Evolutionary conservation across 2,888 invertebrate genomes (phyloP), one percentile per base, ranked within the genome.

Genomic region (Lepidochrysops patricia): DNA sequence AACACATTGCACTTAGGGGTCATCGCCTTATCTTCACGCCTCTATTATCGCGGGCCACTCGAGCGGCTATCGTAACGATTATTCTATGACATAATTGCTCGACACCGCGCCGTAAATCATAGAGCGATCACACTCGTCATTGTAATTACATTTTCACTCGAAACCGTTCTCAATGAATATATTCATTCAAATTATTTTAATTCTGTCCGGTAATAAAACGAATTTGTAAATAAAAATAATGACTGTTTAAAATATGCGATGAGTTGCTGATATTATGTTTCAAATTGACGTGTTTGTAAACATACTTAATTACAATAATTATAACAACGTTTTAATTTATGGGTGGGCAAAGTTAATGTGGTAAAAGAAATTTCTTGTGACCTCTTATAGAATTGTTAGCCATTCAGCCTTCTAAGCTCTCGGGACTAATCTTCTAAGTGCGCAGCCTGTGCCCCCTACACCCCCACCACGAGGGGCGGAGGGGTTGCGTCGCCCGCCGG

Each of bases 391-490:
- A 69, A 70, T 72, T 74, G 80, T 77, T 75, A 80, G 79, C 79
- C 76, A 80, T 77, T 72, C 70, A 68, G 68, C 66, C 74, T 78
- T 73, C 73, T 75, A 73, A 71, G 78, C 86, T 82, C 85, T 72
- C 73, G 85, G 82, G 87, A 82, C 87, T 88, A 89, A 89, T 88
- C 86, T 88, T 76, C 83, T 87, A 86, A 88, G 89, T 88, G 88
- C 87, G 88, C 84, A 78, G 74, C 78, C 75, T 74, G 76, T 72
- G 27, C 52, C 52, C 52, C 52, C 26, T 27, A 27, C 15, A 13
- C 15, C 52, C 27, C 27, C 6, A 27, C 52, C 13, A 13, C 70
- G 70, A 70, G 72, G 73, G 68, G 71, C n/a, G 69, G 65, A 62
- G 70, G 66, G 69, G 68, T 67, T 62, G 68, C 65, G 67, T 62